Conservation (phyloP, 2,888 invertebrate species). For the Drosophila cyrtoloma region DNA sequence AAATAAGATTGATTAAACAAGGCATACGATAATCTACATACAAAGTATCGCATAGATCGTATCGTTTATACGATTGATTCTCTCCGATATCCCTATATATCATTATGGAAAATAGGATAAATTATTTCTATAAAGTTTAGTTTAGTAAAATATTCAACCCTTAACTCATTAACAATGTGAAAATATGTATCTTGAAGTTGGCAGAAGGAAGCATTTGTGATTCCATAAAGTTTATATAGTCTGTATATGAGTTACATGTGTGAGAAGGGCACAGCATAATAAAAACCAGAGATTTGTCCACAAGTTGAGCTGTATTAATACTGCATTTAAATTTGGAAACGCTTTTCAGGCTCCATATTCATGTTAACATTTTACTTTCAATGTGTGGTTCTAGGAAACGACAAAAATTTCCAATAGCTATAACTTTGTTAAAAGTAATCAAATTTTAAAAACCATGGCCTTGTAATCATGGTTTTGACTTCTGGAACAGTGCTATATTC, state of each 20-base stretch:
- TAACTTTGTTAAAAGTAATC: not conserved
- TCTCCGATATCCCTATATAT: not conserved
- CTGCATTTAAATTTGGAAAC: not conserved
- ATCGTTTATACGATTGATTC: not conserved
- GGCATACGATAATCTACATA: not conserved
- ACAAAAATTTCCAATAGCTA: no score
- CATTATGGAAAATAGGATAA: no score
- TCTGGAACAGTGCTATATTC: not conserved
- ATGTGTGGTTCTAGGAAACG: no score
- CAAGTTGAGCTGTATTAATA: not conserved
- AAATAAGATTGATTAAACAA: not conserved
- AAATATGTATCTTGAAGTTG: not conserved
- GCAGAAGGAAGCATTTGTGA: not conserved
- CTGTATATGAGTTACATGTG: not conserved
- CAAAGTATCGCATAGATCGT: no score
- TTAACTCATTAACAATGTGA: not conserved
- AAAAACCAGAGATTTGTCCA: not conserved
- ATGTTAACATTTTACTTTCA: not conserved
- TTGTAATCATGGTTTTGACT: not conserved
- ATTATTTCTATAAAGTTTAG: not conserved
- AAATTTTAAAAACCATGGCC: not conserved
- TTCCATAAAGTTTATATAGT: not conserved
- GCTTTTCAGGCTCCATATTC: rapidly evolving
- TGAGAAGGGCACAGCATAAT: not conserved
- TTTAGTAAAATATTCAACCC: not conserved